Evolutionary conservation across 35 echinoderm and acorn worm genomes (phyloP).

Genomic region (Holothuria glaberrima): DNA sequence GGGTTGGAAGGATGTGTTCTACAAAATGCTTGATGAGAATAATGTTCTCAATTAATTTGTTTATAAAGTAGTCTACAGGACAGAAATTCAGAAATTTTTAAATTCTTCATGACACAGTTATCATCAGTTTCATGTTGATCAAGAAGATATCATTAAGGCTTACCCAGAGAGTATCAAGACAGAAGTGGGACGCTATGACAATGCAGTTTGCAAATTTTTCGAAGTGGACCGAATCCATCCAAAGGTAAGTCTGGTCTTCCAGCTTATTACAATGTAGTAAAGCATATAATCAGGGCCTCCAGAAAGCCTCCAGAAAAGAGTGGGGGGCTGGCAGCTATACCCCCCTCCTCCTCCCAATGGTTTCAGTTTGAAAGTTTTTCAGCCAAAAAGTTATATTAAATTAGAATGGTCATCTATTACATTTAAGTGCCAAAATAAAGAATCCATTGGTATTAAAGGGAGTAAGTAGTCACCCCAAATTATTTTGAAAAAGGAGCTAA

Average conservation of each 20-base stretch:
- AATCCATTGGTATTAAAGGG: too few relatives aligned
- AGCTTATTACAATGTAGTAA: too few relatives aligned
- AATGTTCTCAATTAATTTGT: neutral
- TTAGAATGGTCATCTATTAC: too few relatives aligned
- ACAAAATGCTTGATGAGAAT: neutral
- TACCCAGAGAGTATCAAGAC: slow-evolving; percentile 86
- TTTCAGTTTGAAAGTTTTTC: too few relatives aligned
- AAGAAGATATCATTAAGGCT: slow-evolving; percentile 71
- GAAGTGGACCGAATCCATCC: slow-evolving; percentile 89
- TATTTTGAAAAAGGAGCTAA: too few relatives aligned
- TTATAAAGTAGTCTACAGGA: neutral
- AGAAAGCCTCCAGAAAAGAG: too few relatives aligned
- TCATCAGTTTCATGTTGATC: slow-evolving; percentile 80
- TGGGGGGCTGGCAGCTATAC: too few relatives aligned
- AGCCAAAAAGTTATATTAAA: too few relatives aligned
- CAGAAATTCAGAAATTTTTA: neutral
- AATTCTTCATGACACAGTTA: slow-evolving; percentile 69
- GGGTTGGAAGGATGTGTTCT: neutral
- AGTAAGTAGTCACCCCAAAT: too few relatives aligned
- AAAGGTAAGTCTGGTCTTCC: slow-evolving; percentile 44
- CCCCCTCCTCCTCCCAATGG: too few relatives aligned
- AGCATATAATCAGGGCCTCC: too few relatives aligned
- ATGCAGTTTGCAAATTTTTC: slow-evolving; percentile 85
- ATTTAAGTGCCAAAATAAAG: too few relatives aligned
- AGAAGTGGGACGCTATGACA: slow-evolving; percentile 83